A percentile compares a stretch with the other conserved stretches of the same genome.
These are phyloP conservation scores for Hypotaenidia philippensis DNA, from an alignment of 2,797 vertebrate species.

Conservation along the genomic window DNA sequence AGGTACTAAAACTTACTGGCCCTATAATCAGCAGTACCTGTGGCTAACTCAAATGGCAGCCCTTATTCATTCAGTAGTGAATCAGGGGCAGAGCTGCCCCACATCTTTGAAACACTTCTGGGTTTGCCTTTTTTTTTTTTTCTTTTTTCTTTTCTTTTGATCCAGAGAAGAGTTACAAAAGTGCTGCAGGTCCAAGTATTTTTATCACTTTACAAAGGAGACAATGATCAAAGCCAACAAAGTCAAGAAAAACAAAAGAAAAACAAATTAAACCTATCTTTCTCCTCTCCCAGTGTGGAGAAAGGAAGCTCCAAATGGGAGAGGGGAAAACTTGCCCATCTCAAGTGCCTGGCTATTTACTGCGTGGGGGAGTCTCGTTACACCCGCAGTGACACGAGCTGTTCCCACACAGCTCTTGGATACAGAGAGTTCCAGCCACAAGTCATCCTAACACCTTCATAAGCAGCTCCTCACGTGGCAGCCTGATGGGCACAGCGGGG, in stretches of 20 bases:
- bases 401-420: slow-evolving; percentile 2
- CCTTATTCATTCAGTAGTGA: slow-evolving; percentile 80
- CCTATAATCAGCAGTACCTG: slow-evolving; percentile 78
- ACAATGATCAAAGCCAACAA: slow-evolving; percentile 74
- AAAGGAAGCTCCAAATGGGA: slow-evolving; percentile 39
- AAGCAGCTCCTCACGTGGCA: slow-evolving; percentile 25
- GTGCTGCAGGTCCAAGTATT: slow-evolving; percentile 76
- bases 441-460: slow-evolving; percentile 4
- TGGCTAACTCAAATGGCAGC: slow-evolving; percentile 71
- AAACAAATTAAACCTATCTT: slow-evolving; percentile 68
- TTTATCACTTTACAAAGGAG: slow-evolving; percentile 76
- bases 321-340: slow-evolving; percentile 56
- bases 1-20: slow-evolving; percentile 79
- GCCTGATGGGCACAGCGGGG: slow-evolving; percentile 42
- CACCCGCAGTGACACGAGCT: not conserved
- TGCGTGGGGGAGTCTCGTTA: slow-evolving; percentile 49
- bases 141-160: slow-evolving; percentile 66
- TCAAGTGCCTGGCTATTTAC: slow-evolving; percentile 74
- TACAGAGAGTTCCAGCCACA: slow-evolving; percentile 29
- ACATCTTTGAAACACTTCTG: slow-evolving; percentile 67
- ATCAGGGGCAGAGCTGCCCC: slow-evolving; percentile 44
- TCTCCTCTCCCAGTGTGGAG: slow-evolving; percentile 65
- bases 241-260: slow-evolving; percentile 65
- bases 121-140: slow-evolving; percentile 67
- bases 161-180: slow-evolving; percentile 74